A percentile compares a stretch with the other conserved stretches of the same genome.
Evolutionary conservation across 2,113 vertebrate genomes (phyloP).

Genomic region (Callorhinus ursinus): DNA sequence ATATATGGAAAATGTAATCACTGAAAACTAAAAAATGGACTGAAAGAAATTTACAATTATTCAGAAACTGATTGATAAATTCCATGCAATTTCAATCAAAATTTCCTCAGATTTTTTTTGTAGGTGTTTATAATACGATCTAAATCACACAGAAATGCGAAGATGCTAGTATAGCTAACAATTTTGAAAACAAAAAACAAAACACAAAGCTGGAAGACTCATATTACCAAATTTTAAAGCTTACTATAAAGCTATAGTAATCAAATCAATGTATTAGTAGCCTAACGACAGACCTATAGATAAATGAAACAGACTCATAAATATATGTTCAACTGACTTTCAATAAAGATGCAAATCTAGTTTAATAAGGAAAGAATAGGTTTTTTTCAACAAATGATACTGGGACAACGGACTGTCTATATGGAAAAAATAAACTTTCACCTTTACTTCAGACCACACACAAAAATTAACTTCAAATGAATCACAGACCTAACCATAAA

Average conservation of each 20-base stretch:
- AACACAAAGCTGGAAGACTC: background rate
- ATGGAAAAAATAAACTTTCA: background rate
- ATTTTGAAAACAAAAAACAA: background rate
- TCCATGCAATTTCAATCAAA: background rate
- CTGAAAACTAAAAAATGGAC: constrained; percentile 25
- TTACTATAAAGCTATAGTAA: background rate
- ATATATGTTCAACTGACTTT: constrained; percentile 7
- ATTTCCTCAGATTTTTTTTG: background rate
- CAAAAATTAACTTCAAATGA: constrained; percentile 47
- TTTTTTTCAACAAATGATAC: constrained; percentile 41
- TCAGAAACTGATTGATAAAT: background rate
- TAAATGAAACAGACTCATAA: constrained; percentile 5
- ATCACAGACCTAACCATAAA: background rate
- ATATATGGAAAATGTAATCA: background rate
- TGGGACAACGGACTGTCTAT: background rate
- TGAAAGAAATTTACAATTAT: constrained; percentile 9
- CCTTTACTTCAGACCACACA: background rate
- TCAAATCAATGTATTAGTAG: background rate
- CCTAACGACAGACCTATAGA: background rate
- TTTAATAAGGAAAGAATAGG: background rate
- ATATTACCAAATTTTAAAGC: background rate
- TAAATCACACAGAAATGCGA: background rate
- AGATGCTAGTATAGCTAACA: background rate
- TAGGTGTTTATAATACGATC: background rate
- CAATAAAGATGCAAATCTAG: constrained; percentile 29